Base-by-base conservation (phyloP, 2,113 vertebrate species). In the Psammodynastes pulverulentus region DNA sequence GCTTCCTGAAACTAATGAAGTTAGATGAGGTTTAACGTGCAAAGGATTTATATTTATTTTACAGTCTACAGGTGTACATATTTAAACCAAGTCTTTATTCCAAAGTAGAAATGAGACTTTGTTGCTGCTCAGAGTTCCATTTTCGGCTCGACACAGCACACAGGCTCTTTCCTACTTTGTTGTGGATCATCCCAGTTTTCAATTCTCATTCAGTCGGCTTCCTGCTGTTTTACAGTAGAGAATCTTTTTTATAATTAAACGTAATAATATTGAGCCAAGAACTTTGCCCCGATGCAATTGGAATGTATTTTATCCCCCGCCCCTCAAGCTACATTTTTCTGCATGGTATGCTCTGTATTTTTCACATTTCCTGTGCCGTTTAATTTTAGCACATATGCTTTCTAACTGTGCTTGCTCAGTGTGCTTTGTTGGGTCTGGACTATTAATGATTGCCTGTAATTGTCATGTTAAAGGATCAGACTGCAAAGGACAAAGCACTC, bases 401-500 rank as follows among this genome's bases (percentile, higher is more conserved):
- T 94, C 93, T 97, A 97, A 97, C 96, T 97, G 96, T 96, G 96
- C 93, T 97, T 95, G 95, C 94, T 95, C 95, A 93, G 96, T 95
- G 89, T 94, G 6, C 54, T 95, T 93, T 93, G 96, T 97, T 48
- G 93, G 96, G 95, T 92, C 17, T 93, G 94, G 90, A 94, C 88
- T 97, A 96, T 97, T 98, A 98, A 99, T 89, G 97, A 98, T 97
- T 97, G 97, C 98, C 43, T 98, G 96, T 99, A 97, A 97, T 97
- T 99, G 98, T 98, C 97, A 94, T 98, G 94, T 98, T 98, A 97
- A 99, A 99, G 99, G 99, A 99, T 98, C 99, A 99, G 97, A 99
- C 99, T 84, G 98, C 99, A 95, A 99, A 99, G 98, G 99, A 99
- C 98, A 99, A 99, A 98, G 99, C 99, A 96, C 98, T 99, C 96